Base-by-base conservation (phyloP, 2,797 vertebrate genomes). In the Sebastolobus altivelis region DNA sequence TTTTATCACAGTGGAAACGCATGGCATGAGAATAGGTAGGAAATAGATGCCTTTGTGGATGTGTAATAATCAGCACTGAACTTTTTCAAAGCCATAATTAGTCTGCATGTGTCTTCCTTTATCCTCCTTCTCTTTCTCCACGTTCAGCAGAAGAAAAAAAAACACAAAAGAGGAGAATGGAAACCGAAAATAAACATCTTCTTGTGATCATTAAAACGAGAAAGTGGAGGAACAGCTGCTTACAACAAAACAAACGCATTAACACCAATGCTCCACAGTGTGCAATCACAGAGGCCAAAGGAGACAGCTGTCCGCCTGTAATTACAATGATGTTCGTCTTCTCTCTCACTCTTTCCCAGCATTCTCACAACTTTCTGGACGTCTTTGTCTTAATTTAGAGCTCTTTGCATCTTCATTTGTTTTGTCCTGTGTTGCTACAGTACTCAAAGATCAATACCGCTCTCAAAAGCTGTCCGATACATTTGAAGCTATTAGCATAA, bases 211-310 rank as follows among this genome's bases (percentile, higher is more conserved):
- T 94, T 92, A 93, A 92, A 93, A 93, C 63, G 49, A 88, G 67
- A 73, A 81, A 74, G 86, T 79, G 63, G 68, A 88, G 69, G 83
- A 94, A 92, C 94, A 94, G 92, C 93, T 95, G 94, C 87, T 91
- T 82, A 88, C 83, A 89, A 89, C 85, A 87, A 93, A 93, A 93
- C 89, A 93, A 94, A 93, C 92, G 90, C 88, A 93, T 94, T 92
- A 94, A 88, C 90, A 90, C 86, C 84, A 83, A 75, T 78, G 81
- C 79, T 84, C 84, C 59, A 10, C 83, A 82, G 79, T 59, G 60
- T 81, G 89, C 86, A 94, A 93, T 93, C 88, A 94, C 85, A 83
- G 79, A 88, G 81, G 81, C 87, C 81, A 70, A 31, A 84, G 87
- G 86, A 92, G 89, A 90, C 93, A 94, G 92, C 89, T 93, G 93